Evolutionary conservation across 2,797 vertebrate species (phyloP), one percentile per base, ranked within the genome.

Genomic region (Sebastes vulpes): DNA sequence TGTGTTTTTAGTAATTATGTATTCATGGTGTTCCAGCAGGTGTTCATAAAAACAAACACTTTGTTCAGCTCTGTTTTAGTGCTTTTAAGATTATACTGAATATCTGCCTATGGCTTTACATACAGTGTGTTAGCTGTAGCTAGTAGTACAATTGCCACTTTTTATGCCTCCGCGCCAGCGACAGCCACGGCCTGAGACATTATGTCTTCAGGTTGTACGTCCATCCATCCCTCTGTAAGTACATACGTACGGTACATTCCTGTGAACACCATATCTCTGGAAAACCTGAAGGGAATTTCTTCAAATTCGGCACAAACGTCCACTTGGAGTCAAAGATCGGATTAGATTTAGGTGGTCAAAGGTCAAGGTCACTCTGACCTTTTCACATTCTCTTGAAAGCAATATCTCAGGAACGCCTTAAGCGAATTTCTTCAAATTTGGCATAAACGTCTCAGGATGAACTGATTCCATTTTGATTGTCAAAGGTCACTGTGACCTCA

Each of bases 111-210:
- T 18, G 38, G 38, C 16, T 28, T 23, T 23, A 28, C 14, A 18
- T 9, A 57, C 7, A 42, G 38, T 42, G 0, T 42, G 54, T 29
- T 57, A 57, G 53, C 53, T 14, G 11, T 25, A 53, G 25, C 12
- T 38, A 11, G 32, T 35, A 6, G 14, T 46, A 46, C 38, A 46
- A 46, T 46, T 46, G 14, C 14, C 38, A 46, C 38, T 46, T 46
- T 46, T 46, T 46, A 46, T 46, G 38, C 1, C 38, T 46, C 38
- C 14, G 38, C 0, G 38, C 14, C 38, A 16, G 38, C 38, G 6
- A 18, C 38, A 46, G 38, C 38, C 0, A 0, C 0, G 38, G 38
- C 38, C 1, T 0, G 38, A 46, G 38, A 6, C 1, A 0, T 46
- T 46, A 46, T 46, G 38, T 46, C 14, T 46, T 46, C 14, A 46